Evolutionary conservation across 2,888 invertebrate genomes (phyloP), one percentile per base, ranked within the genome.

Genomic region (Hyposoter dolosus): DNA sequence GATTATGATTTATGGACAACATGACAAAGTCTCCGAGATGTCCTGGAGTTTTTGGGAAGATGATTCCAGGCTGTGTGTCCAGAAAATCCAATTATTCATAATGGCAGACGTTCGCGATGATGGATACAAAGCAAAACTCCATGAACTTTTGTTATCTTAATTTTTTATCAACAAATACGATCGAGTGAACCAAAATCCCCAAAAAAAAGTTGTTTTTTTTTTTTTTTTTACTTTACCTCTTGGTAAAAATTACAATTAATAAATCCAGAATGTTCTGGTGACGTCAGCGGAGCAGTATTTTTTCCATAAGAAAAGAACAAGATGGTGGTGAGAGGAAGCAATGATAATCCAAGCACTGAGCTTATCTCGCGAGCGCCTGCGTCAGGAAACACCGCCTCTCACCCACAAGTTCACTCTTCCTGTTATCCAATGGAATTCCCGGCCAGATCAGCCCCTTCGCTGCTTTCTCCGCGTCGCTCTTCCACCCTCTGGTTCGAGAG

Each of bases 311-410:
- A 19, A 66, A 32, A 23, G 3, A 53, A 23, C 23, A 68, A 56
- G 53, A 68, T 43, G 68, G 78, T 10, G 56, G 47, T 19, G 12
- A 19, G 53, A 68, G 47, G 35, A 68, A 77, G 53, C 40, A 10
- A 50, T 19, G 77, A 82, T 82, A 71, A 82, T 53, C 56, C 82
- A 19, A 47, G 47, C 43, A 78, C 75, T 23, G 45, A 35, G 78
- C 66, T 85, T 79, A 82, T 85, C 78, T 23, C 45, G 45, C 75
- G 65, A 71, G 85, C 85, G 85, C 85, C 82, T 85, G 85, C 85
- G 85, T 85, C 79, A 60, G 47, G 76, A 68, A 80, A 83, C 66
- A 71, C 65, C 78, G 71, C 74, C 82, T 82, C 79, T 72, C 83
- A 71, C 76, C 85, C 56, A 28, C 50, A 19, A 66, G 32, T 3